phyloP scores from a whole-genome alignment of 2,797 vertebrate genomes.

The Lates japonicus region DNA sequence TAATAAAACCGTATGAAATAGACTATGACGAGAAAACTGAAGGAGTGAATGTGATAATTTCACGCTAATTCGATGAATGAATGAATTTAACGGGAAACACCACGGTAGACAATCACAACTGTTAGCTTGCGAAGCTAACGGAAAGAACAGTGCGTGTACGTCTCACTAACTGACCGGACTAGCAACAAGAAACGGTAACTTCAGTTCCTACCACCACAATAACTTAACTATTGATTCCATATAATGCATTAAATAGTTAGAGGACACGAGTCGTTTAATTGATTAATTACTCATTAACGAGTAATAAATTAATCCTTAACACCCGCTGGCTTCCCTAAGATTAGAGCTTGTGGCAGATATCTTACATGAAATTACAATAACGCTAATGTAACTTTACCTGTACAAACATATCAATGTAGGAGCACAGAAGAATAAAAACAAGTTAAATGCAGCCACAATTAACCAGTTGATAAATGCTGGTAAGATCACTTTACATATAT shows the following conservation, averaged over 20 bases:
- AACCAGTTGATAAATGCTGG: neutral
- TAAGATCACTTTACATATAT: neutral
- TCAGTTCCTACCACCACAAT: neutral
- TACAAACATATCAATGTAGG: neutral
- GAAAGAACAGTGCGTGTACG: neutral
- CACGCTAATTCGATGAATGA: neutral
- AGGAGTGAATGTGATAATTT: neutral
- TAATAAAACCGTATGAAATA: neutral
- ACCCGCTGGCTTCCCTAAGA: neutral
- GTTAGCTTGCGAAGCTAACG: neutral
- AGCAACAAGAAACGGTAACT: conserved; percentile 1
- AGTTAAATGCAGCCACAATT: neutral
- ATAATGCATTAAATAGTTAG: rapidly evolving
- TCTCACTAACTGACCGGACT: neutral
- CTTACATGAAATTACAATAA: neutral
- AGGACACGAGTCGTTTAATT: neutral
- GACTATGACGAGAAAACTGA: rapidly evolving
- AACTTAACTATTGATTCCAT: no score
- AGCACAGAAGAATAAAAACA: neutral
- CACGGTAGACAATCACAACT: neutral
- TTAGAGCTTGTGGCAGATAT: neutral
- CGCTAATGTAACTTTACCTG: no score
- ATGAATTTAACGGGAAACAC: no score
- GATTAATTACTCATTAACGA: neutral
- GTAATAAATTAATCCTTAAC: no score